Base-by-base conservation (phyloP, 30 jellyfish, hydroid and myxozoan species). In the Chironex yamaguchii region DNA sequence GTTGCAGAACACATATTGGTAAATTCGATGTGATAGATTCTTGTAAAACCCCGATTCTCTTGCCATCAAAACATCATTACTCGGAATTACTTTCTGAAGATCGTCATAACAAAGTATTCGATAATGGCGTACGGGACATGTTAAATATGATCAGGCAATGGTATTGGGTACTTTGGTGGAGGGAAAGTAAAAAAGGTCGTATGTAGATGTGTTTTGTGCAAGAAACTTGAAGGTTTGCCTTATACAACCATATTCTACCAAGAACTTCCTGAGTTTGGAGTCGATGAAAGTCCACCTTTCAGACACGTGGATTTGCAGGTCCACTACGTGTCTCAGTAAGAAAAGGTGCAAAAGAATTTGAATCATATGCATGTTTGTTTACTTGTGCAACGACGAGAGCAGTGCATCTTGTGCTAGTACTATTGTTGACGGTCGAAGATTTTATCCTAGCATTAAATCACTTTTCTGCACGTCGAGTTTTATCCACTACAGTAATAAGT, bases 81-180 rank as follows among this genome's bases (percentile, higher is more conserved):
- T 34, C 84, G 34, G 11, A 30, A 2, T 34, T 82, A 33, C 71
- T 82, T 34, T 29, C 71, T 2, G 73, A 49, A 78, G 93, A 68
- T n/a, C 71, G 87, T 73, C 93, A 82, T 69, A 62, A 64, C 29
- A 82, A 69, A 74, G 93, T 82, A 2, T 68, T 82, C 76, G 87
- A 82, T 67, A 67, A 82, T 36, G 87, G 93, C n/a, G 87, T 69
- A 34, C 79, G 87, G n/a, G 87, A 82, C 53, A 82, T 86, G 14
- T 51, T 82, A 35, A 67, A 52, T 82, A 31, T 82, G 17, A 36
- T 82, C 24, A 67, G 93, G n/a, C 93, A 82, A 62, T 25, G 49
- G 22, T 82, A 82, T 68, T 67, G 93, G 93, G 66, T 82, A 67
- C 86, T 73, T 13, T 62, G 87, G 87, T 86, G 93, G 86, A 68